Evolutionary conservation across 2,797 vertebrate species (phyloP).

Genomic region (Octomys mimax): DNA sequence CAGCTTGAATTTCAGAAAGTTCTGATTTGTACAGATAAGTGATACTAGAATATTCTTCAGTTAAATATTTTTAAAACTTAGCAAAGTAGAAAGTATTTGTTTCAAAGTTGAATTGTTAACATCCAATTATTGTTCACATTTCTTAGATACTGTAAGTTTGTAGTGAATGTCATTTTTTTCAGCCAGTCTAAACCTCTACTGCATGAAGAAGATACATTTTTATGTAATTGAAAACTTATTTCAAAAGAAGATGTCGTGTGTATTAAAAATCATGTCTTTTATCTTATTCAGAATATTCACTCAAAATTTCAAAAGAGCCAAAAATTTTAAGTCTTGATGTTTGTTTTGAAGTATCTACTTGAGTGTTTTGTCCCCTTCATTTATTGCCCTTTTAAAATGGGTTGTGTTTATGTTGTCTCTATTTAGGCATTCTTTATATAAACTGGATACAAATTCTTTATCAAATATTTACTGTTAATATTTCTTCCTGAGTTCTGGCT

Average conservation of each 20-base stretch:
- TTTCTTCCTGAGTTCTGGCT: neutral
- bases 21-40: neutral
- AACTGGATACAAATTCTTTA: constrained; percentile 14
- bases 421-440: constrained; percentile 35
- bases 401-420: constrained; percentile 19
- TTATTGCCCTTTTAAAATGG: constrained; percentile 38
- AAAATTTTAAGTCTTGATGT: neutral
- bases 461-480: neutral
- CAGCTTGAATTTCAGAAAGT: constrained; percentile 55
- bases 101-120: constrained; percentile 38
- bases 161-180: neutral
- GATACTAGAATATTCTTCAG: constrained; percentile 40
- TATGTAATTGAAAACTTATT: constrained; percentile 16
- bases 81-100: constrained; percentile 9
- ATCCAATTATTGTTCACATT: constrained; percentile 34
- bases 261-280: constrained; percentile 3
- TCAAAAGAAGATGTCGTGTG: neutral
- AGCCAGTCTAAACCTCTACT: constrained; percentile 41
- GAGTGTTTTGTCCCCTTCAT: neutral
- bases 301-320: constrained; percentile 42
- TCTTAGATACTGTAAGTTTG: neutral
- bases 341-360: constrained; percentile 61
- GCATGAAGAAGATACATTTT: constrained; percentile 12
- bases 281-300: neutral
- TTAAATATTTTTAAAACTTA: constrained; percentile 53